phyloP scores from a whole-genome alignment of 2,888 invertebrate species.

The Sphecodes monilicornis region DNA sequence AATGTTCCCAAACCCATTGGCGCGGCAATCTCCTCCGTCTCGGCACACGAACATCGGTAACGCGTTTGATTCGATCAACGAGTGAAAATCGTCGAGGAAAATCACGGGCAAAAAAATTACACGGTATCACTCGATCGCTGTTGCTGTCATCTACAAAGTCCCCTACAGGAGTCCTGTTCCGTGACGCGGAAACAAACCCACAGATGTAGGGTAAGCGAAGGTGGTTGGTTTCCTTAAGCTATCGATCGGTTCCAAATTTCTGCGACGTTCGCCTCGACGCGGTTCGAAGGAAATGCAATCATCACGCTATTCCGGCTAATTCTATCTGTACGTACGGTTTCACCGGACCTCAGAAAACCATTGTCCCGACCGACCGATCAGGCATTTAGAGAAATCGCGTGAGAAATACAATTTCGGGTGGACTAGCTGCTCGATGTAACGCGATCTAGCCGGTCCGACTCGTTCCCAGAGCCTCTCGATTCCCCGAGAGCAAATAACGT shows the following conservation, averaged over 20 bases:
- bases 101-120: slow-evolving; percentile 42
- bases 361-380: not conserved
- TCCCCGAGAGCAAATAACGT: not conserved
- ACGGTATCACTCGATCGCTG: slow-evolving; percentile 5
- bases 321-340: not conserved
- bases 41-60: not conserved
- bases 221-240: not conserved
- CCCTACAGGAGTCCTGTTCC: slow-evolving; percentile 18
- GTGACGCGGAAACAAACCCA: slow-evolving; percentile 34
- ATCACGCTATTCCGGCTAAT: not conserved
- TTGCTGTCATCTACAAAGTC: not conserved
- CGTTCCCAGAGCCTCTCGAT: not conserved
- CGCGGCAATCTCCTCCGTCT: not conserved
- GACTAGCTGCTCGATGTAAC: slow-evolving; percentile 4
- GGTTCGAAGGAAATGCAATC: not conserved
- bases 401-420: slow-evolving; percentile 7
- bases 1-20: not conserved
- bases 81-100: not conserved
- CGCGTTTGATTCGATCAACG: not conserved
- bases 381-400: slow-evolving; percentile 16
- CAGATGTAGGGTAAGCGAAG: no score
- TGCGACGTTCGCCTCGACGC: not conserved
- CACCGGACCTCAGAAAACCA: not conserved
- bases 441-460: not conserved
- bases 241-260: slow-evolving; percentile 42